Evolutionary conservation across 2,888 invertebrate species (phyloP).

Genomic region (Patella depressa): DNA sequence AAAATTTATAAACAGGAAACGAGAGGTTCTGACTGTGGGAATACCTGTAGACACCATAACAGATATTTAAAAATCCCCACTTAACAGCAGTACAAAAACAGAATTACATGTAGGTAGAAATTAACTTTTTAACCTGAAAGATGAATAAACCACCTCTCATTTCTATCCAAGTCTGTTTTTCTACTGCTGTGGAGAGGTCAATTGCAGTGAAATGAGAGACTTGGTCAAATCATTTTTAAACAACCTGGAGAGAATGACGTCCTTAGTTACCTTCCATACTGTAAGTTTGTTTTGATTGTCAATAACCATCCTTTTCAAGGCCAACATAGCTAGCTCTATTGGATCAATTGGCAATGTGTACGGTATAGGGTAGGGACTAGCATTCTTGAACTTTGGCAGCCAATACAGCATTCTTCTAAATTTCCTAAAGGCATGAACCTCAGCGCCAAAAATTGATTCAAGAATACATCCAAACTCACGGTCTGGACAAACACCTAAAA

Average conservation of each 20-base stretch:
- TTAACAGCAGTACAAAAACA: background rate
- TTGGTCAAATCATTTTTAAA: too few relatives aligned
- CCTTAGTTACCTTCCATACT: conserved; percentile 55
- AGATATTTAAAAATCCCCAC: background rate
- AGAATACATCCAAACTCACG: conserved; percentile 87
- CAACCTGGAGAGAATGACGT: background rate
- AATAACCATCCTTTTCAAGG: conserved; percentile 86
- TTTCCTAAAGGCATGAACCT: conserved; percentile 75
- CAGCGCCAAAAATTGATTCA: conserved; percentile 85
- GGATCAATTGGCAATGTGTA: conserved; percentile 82
- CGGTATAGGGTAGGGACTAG: conserved; percentile 68
- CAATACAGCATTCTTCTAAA: conserved; percentile 76
- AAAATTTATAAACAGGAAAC: too few relatives aligned
- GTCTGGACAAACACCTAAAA: conserved; percentile 88
- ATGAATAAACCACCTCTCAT: background rate
- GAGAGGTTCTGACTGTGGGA: too few relatives aligned
- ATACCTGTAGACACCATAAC: too few relatives aligned
- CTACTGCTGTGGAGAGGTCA: background rate
- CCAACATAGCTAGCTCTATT: conserved; percentile 84
- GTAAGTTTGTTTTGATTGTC: conserved; percentile 81
- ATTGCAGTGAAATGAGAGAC: background rate
- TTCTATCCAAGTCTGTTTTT: background rate
- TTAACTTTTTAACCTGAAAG: background rate
- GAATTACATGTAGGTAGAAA: background rate
- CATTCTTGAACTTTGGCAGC: conserved; percentile 88